Evolutionary conservation across 2,888 invertebrate species (phyloP), one percentile per base, ranked within the genome.

Genomic region (Tribolium freemani): DNA sequence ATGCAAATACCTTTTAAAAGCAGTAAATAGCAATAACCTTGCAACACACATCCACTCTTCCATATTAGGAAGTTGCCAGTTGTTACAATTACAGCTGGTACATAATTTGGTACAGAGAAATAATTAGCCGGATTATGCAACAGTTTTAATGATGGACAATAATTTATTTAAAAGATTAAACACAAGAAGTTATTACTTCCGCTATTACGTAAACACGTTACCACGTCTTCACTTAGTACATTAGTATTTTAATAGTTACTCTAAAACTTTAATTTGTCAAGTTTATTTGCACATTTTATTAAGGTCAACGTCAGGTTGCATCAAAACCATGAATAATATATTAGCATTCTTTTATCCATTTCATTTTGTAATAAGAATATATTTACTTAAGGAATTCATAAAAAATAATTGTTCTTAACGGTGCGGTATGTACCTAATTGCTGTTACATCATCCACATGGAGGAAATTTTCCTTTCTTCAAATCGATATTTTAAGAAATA

Each of bases 391-490:
- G 38, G 8, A 38, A 38, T n/a, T 38, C 3, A 3, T 38, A 38
- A 38, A 38, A 38, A 38, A 38, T 38, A 9, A 26, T 26, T 26
- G 26, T 26, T 26, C 26, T 26, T 26, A 26, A 26, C 26, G 26
- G 26, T 26, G 26, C 3, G 26, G 26, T 26, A 26, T 26, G 26
- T 26, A 3, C 3, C 21, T 21, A 21, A 21, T 21, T 21, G 21
- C 21, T 26, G 26, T 60, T 60, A 60, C 60, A 48, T 60, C 60
- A 60, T 30, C 8, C 48, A 6, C 54, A 8, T 10, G 3, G 8
- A 31, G 9, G 44, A 58, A 58, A 58, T 44, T 46, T 60, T 31
- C 30, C 45, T 61, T 30, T 50, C 61, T 38, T 38, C 38, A 38
- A 13, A 61, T 61, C 48, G 11, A 61, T 30, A 50, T 45, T 44